These are phyloP conservation scores for Acronicta leporina DNA, from an alignment of 2,888 invertebrate species.

Conservation along the genomic window DNA sequence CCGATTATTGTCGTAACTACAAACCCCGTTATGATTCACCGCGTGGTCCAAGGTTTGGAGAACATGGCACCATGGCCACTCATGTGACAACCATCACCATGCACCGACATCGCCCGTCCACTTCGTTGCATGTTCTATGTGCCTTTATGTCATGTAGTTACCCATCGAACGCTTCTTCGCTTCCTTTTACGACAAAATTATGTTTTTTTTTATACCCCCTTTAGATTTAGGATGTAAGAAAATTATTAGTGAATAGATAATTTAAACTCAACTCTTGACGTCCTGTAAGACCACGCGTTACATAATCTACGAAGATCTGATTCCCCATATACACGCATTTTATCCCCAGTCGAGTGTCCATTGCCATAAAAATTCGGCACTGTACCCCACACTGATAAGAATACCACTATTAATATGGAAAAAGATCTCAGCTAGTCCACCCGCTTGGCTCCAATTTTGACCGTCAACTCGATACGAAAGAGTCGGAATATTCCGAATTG, in stretches of 20 bases:
- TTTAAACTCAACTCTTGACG: too few species aligned
- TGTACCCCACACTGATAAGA: slow-evolving; percentile 22
- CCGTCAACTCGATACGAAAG: not conserved
- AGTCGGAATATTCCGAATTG: slow-evolving; percentile 1
- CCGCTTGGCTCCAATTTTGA: slow-evolving; percentile 9
- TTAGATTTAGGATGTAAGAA: slow-evolving; percentile 63
- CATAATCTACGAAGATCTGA: too few species aligned
- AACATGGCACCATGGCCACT: slow-evolving; percentile 54
- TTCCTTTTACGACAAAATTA: slow-evolving; percentile 70
- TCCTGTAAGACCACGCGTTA: too few species aligned
- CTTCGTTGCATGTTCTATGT: slow-evolving; percentile 74
- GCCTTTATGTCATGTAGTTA: slow-evolving; percentile 76
- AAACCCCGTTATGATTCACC: slow-evolving; percentile 39
- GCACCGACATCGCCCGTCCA: slow-evolving; percentile 73
- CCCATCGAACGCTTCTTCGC: slow-evolving; percentile 80
- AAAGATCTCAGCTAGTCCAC: not conserved
- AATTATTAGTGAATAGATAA: slow-evolving; percentile 27
- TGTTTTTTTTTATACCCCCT: slow-evolving; percentile 57
- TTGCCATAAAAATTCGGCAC: slow-evolving; percentile 29
- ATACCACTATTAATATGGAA: slow-evolving; percentile 5
- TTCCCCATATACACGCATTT: slow-evolving; percentile 39
- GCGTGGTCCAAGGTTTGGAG: slow-evolving; percentile 43
- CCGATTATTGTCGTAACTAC: slow-evolving; percentile 30
- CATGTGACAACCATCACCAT: slow-evolving; percentile 87
- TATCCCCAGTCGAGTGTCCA: slow-evolving; percentile 16